phyloP scores from a whole-genome alignment of 2,888 invertebrate species.

The Cheilosia vulpina region DNA sequence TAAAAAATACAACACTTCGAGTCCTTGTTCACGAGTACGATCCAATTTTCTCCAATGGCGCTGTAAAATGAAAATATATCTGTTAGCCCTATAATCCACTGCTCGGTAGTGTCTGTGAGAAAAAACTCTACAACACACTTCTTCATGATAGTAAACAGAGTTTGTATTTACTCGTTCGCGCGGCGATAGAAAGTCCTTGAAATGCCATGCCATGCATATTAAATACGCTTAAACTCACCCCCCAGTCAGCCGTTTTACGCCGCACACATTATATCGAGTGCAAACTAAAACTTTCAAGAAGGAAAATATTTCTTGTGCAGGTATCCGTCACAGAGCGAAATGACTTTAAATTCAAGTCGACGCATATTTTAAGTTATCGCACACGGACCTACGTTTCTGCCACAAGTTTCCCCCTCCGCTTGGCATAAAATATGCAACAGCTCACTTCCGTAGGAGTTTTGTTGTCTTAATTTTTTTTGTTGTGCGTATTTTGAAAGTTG shows the following conservation, averaged over 20 bases:
- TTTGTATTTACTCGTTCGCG: conserved; percentile 26
- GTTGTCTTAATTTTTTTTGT: not conserved
- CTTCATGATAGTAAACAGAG: no score
- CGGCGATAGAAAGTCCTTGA: conserved; percentile 40
- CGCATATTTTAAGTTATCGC: not conserved
- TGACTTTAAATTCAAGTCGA: conserved; percentile 42
- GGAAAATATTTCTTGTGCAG: conserved; percentile 8
- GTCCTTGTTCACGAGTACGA: no score
- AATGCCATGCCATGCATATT: conserved; percentile 59
- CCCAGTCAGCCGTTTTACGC: conserved; percentile 17
- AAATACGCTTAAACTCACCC: not conserved
- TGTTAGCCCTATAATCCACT: not conserved
- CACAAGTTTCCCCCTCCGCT: conserved; percentile 20
- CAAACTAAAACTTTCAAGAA: conserved; percentile 33
- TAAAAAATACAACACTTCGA: no score
- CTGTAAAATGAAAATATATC: no score
- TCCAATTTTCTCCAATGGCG: no score
- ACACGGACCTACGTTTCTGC: conserved; percentile 25
- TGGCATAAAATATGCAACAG: conserved; percentile 66
- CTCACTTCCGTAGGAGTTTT: conserved; percentile 37
- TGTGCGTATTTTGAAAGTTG: conserved; percentile 14
- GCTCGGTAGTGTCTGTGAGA: no score
- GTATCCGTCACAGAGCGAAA: conserved; percentile 42
- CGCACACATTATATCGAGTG: not conserved
- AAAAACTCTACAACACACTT: no score